Conservation (phyloP, 1,140 invertebrate genomes). For the Aphelenchoides besseyi region DNA sequence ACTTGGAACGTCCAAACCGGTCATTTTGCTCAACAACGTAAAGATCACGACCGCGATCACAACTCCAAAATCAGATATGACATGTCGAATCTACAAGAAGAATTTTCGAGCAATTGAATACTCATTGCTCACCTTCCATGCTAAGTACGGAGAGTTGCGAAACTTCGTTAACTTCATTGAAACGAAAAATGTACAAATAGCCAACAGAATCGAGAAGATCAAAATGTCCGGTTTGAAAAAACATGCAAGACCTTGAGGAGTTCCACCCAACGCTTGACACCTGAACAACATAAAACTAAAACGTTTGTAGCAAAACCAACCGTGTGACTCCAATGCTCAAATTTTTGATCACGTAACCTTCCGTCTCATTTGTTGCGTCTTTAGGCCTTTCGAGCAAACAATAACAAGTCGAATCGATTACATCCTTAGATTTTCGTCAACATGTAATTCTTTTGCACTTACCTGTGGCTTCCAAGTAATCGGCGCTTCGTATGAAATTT, state of each 20-base stretch:
- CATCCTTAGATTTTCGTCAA: neutral
- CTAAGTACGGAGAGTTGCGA: constrained; percentile 90
- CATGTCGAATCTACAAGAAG: constrained; percentile 57
- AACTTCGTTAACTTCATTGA: constrained; percentile 85
- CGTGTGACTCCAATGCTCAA: constrained; percentile 39
- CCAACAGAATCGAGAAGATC: constrained; percentile 88
- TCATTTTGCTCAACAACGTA: constrained; percentile 60
- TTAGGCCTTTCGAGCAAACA: constrained; percentile 17
- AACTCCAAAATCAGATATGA: constrained; percentile 66
- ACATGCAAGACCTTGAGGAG: constrained; percentile 42
- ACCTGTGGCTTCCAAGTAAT: constrained; percentile 43
- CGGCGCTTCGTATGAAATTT: constrained; percentile 44
- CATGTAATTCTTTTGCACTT: constrained; percentile 13
- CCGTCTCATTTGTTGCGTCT: constrained; percentile 11
- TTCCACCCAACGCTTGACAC: constrained; percentile 25
- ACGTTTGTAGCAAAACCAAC: neutral
- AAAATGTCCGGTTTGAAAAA: constrained; percentile 78
- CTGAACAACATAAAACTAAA: neutral
- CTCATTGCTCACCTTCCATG: constrained; percentile 73
- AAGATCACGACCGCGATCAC: constrained; percentile 65
- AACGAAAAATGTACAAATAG: constrained; percentile 84
- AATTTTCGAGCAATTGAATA: neutral
- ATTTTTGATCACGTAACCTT: constrained; percentile 16
- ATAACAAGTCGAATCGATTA: constrained; percentile 17
- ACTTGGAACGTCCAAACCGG: constrained; percentile 64